Conservation (phyloP, 2,113 vertebrate genomes). For the Peromyscus leucopus region DNA sequence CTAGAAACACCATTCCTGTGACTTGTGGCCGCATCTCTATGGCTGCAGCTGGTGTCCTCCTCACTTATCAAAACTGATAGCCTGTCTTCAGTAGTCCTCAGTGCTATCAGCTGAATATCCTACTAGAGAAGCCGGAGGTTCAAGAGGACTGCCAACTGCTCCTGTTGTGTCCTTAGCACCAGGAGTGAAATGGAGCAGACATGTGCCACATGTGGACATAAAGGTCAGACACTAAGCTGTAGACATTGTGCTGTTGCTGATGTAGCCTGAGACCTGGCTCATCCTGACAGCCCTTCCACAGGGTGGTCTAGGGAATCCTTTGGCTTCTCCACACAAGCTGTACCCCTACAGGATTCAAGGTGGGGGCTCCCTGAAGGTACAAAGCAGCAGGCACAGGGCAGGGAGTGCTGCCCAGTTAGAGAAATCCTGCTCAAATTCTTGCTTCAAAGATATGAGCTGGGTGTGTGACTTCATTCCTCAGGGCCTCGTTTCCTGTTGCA, state of each 20-base stretch:
- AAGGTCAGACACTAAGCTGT: background rate
- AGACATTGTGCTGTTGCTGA: background rate
- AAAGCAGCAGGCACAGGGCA: background rate
- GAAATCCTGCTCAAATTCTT: background rate
- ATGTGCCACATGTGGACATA: background rate
- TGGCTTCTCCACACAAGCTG: background rate
- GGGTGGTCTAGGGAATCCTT: too few species aligned
- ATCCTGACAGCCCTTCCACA: background rate
- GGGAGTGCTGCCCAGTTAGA: background rate
- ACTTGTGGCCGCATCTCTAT: background rate
- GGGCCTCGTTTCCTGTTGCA: background rate
- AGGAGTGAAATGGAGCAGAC: background rate
- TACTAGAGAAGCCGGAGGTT: rapidly evolving
- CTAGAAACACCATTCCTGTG: background rate
- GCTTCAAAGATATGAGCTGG: background rate
- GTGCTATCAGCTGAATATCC: rapidly evolving
- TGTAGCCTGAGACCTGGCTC: background rate
- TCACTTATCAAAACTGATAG: background rate
- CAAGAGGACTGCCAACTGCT: background rate
- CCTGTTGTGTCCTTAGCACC: background rate
- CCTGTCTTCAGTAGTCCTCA: background rate
- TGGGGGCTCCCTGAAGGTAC: background rate
- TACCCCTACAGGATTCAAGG: background rate
- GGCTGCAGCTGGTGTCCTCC: background rate
- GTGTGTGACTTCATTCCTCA: background rate